Evolutionary conservation across 2,113 vertebrate species (phyloP).

Genomic region (Eudyptes chrysolophus): DNA sequence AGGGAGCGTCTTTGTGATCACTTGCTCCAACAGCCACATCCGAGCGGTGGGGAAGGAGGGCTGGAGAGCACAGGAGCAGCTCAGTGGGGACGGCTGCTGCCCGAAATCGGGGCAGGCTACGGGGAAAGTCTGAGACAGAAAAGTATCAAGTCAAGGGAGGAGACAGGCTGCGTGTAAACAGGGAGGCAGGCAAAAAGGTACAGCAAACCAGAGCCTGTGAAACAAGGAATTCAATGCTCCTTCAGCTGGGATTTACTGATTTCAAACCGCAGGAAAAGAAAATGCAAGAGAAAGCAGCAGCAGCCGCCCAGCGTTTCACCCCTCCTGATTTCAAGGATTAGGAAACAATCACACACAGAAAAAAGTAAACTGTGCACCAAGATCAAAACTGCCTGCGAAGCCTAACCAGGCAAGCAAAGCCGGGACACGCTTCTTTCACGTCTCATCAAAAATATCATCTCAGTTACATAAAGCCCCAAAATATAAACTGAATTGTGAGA

Average conservation of each 20-base stretch:
- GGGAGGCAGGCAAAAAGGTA: constrained; percentile 48
- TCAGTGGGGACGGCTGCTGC: not conserved
- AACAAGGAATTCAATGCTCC: constrained; percentile 44
- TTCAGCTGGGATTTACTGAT: not conserved
- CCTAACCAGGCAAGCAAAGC: not conserved
- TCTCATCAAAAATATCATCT: not conserved
- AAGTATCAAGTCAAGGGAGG: constrained; percentile 10
- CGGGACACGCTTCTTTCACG: not conserved
- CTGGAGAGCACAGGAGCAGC: constrained; percentile 38
- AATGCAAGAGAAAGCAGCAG: not conserved
- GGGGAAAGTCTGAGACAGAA: not conserved
- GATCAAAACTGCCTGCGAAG: not conserved
- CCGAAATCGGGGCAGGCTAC: not conserved
- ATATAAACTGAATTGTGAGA: constrained; percentile 14
- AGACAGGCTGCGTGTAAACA: not conserved
- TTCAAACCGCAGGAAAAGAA: constrained; percentile 26
- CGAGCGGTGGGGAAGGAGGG: constrained; percentile 32
- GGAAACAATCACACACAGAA: not conserved
- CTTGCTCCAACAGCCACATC: constrained; percentile 49
- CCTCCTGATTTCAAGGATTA: not conserved
- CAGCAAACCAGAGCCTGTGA: constrained; percentile 36
- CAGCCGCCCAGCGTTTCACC: not conserved
- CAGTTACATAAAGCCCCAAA: constrained; percentile 44
- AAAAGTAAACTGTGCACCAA: not conserved
- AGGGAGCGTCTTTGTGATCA: constrained; percentile 33